Evolutionary conservation across 2,797 vertebrate species (phyloP).

Genomic region (Pseudochirops cupreus): DNA sequence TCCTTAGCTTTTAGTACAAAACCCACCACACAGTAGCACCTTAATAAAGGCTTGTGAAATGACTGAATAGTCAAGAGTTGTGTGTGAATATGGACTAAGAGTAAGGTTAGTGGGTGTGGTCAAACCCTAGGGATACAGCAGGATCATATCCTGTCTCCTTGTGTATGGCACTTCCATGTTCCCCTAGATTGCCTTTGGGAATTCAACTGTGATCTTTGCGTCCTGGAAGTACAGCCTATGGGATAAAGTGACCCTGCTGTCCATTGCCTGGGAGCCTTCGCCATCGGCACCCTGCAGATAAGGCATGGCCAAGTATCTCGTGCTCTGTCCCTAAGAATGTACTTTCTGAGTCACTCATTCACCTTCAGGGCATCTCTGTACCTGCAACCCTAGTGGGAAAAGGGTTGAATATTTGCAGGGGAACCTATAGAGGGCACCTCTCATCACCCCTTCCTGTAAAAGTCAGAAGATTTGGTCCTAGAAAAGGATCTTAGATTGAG

Average conservation of each 20-base stretch:
- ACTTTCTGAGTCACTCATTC: not conserved
- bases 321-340: not conserved
- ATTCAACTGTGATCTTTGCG: not conserved
- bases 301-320: not conserved
- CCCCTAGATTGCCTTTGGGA: not conserved
- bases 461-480: not conserved
- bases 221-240: not conserved
- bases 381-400: not conserved
- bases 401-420: not conserved
- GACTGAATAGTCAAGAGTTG: not conserved
- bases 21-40: not conserved
- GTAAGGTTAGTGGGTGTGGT: not conserved
- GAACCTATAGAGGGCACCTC: not conserved
- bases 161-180: not conserved
- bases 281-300: not conserved
- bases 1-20: not conserved
- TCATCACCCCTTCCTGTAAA: not conserved
- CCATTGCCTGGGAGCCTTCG: not conserved
- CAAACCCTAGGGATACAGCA: not conserved
- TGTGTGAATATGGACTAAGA: not conserved
- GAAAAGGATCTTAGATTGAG: not conserved
- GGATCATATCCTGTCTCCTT: rapidly evolving
- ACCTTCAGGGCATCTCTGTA: not conserved
- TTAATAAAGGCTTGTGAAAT: not conserved
- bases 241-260: not conserved